Evolutionary conservation across 2,113 vertebrate species (phyloP), one percentile per base, ranked within the genome.

Genomic region (Chlorodrepanis virens): DNA sequence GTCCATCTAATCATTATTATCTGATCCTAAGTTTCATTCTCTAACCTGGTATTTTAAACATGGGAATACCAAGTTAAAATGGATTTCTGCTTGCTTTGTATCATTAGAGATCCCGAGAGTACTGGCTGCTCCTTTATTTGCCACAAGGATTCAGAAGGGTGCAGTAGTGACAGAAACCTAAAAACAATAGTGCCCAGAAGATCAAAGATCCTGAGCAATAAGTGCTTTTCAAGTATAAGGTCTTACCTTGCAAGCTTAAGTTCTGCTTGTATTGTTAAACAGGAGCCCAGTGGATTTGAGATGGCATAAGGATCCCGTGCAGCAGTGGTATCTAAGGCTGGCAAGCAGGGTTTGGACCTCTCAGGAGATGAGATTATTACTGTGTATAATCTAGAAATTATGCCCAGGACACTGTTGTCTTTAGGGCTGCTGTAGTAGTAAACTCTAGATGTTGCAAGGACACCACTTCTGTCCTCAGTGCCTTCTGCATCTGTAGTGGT

Each of bases 401-500:
- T 1, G 2, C 29, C 54, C 19, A 68, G 24, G 67, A 11, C 42
- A 20, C 8, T 47, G 33, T 45, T 57, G 21, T 44, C 40, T 6
- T 2, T 33, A 33, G 70, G 37, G 25, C 35, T 42, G 65, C 59
- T 80, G 53, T 11, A 20, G 29, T 2, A 79, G 24, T 27, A 35
- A 39, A 65, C 12, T 68, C 19, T 18, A 5, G 25, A 12, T 72
- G 24, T 35, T 87, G 9, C 6, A 65, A 69, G 40, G n/a, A 37
- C 19, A 12, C 6, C 0, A 10, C 27, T 81, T 70, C 22, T 69
- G 37, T n/a, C 47, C 42, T 63, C 1, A 2, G 28, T 54, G 12
- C 64, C 9, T 78, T 65, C 21, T 8, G 19, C 52, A 21, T 9
- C 37, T 23, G 0, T 12, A 23, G 50, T 1, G 1, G 25, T 27